Conservation (phyloP, 2,113 vertebrate genomes). For the Lamprotornis superbus region DNA sequence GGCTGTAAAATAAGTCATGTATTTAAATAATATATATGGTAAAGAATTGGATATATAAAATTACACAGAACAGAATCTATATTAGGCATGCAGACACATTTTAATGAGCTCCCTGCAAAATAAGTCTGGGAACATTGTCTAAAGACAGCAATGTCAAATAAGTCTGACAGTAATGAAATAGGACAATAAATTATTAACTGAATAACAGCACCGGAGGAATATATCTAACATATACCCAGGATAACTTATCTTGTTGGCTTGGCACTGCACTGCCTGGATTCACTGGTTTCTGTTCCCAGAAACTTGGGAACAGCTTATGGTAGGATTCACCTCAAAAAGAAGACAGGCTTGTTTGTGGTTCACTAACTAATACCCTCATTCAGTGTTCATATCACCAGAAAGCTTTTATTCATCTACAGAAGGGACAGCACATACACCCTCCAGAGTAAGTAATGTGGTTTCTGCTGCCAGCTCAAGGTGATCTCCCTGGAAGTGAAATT, state of each 20-base stretch:
- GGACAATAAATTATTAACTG: neutral
- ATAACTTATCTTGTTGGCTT: neutral
- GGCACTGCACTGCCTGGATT: neutral
- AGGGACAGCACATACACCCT: neutral
- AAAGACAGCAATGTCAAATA: neutral
- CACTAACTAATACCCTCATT: neutral
- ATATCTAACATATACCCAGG: neutral
- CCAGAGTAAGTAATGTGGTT: neutral
- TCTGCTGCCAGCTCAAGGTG: neutral
- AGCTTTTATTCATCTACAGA: neutral
- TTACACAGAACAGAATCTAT: neutral
- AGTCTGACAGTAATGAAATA: neutral
- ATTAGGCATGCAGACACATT: neutral
- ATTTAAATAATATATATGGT: constrained; percentile 20
- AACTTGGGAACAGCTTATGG: rapidly evolving
- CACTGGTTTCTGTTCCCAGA: neutral
- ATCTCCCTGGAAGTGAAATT: neutral
- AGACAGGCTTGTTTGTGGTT: neutral
- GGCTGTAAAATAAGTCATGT: neutral
- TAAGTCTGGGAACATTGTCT: neutral
- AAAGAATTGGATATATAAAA: neutral
- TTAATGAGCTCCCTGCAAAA: neutral
- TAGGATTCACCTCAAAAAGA: neutral
- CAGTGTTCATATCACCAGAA: neutral
- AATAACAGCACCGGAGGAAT: neutral